Conservation (phyloP, 2,797 vertebrate genomes). For the Danio aesculapii region DNA sequence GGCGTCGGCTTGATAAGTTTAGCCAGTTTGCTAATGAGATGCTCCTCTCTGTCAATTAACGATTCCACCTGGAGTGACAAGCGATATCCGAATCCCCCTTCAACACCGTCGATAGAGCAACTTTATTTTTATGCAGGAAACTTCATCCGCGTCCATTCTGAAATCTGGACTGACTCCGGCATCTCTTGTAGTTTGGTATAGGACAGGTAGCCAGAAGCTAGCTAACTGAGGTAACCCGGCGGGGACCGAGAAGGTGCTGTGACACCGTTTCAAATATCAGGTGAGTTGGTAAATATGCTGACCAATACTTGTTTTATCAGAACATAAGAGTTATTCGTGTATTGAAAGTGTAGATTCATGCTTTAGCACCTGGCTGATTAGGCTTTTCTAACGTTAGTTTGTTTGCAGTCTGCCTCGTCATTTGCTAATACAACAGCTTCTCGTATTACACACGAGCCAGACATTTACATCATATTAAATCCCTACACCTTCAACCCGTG, state of each 20-base stretch:
- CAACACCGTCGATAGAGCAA: neutral
- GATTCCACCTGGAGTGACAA: neutral
- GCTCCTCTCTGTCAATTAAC: constrained; percentile 1
- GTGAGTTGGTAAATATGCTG: constrained; percentile 3
- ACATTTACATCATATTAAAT: neutral
- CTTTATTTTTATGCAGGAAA: neutral
- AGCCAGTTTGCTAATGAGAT: constrained; percentile 46
- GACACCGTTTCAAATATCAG: constrained; percentile 47
- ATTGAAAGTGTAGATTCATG: neutral
- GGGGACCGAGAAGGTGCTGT: constrained; percentile 26
- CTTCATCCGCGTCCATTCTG: constrained; percentile 7
- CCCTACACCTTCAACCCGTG: neutral
- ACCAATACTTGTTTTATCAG: neutral
- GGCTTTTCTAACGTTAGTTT: neutral
- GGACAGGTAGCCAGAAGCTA: constrained; percentile 69
- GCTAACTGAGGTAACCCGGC: constrained; percentile 68
- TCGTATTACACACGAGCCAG: neutral
- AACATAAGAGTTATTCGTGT: neutral
- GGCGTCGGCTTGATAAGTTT: constrained; percentile 62
- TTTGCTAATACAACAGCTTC: constrained; percentile 28
- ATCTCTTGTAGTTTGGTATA: constrained; percentile 62
- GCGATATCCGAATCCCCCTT: neutral
- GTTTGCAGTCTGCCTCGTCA: constrained; percentile 18
- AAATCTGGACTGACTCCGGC: constrained; percentile 52
- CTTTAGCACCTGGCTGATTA: neutral